Conservation (phyloP, 2,113 vertebrate genomes). For the Athene noctua region DNA sequence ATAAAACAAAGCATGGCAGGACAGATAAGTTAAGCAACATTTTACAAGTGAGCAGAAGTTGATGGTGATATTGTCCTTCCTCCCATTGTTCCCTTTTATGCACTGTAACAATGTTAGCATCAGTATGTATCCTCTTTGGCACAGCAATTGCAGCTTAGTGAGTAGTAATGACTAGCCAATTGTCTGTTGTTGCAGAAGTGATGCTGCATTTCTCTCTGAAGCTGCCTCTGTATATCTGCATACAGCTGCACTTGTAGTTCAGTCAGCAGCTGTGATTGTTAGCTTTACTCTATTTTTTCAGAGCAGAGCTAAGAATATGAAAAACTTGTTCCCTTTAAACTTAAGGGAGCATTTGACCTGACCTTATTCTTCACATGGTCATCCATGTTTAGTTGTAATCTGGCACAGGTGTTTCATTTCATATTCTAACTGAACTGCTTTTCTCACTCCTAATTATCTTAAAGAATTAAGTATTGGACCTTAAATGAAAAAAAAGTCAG, state of each 20-base stretch:
- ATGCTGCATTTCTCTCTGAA: neutral
- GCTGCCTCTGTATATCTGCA: neutral
- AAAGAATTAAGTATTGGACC: neutral
- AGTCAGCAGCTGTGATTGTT: neutral
- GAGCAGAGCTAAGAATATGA: neutral
- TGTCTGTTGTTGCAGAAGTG: neutral
- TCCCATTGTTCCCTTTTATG: neutral
- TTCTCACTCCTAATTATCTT: neutral
- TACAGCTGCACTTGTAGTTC: neutral
- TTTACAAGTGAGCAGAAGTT: neutral
- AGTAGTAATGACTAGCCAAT: neutral
- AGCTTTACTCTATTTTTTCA: neutral
- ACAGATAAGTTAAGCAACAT: neutral
- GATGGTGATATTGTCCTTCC: neutral
- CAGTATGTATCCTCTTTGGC: neutral
- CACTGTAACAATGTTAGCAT: neutral
- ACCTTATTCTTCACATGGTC: neutral
- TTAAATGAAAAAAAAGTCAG: neutral
- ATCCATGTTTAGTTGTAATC: neutral
- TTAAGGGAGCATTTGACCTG: neutral
- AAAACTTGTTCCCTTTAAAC: neutral
- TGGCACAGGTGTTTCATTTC: neutral
- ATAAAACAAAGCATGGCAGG: neutral
- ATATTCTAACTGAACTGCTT: neutral
- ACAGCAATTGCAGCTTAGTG: neutral